These are phyloP conservation scores for Leucania comma DNA, from an alignment of 2,888 invertebrate species.

Conservation along the genomic window DNA sequence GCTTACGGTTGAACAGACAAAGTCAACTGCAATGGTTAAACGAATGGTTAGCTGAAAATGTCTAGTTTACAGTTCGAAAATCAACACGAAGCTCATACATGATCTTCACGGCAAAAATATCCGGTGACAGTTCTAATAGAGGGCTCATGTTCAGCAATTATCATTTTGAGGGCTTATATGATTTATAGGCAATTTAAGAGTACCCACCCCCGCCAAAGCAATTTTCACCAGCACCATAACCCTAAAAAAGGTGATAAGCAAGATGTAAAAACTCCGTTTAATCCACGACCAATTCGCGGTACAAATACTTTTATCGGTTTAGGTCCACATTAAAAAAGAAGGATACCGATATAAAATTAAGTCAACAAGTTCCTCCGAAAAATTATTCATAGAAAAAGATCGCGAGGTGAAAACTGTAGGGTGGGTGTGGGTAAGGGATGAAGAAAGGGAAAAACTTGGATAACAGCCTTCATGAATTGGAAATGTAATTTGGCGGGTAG, in stretches of 20 bases:
- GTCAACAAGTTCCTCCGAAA: slow-evolving; percentile 87
- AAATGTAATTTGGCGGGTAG: slow-evolving; percentile 87
- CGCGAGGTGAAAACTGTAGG: slow-evolving; percentile 75
- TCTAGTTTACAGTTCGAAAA: background rate
- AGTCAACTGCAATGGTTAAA: no score
- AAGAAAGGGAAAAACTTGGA: slow-evolving; percentile 73
- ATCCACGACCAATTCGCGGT: slow-evolving; percentile 57
- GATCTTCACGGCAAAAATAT: background rate
- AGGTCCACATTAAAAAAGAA: slow-evolving; percentile 68
- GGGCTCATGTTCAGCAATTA: slow-evolving; percentile 9
- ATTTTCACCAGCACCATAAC: slow-evolving; percentile 33
- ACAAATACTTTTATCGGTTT: slow-evolving; percentile 57
- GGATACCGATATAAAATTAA: slow-evolving; percentile 89
- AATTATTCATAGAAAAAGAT: slow-evolving; percentile 89
- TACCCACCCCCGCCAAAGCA: slow-evolving; percentile 1
- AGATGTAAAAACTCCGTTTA: slow-evolving; percentile 51
- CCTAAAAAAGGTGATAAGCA: slow-evolving; percentile 38
- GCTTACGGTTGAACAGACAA: no score
- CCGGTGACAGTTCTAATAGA: slow-evolving; percentile 18
- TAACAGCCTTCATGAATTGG: slow-evolving; percentile 90
- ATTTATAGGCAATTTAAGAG: background rate
- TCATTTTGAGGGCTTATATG: slow-evolving; percentile 15
- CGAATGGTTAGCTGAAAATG: no score
- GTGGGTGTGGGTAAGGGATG: slow-evolving; percentile 62
- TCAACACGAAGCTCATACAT: background rate